Evolutionary conservation across 2,113 vertebrate species (phyloP).

Genomic region (Xiphias gladius): DNA sequence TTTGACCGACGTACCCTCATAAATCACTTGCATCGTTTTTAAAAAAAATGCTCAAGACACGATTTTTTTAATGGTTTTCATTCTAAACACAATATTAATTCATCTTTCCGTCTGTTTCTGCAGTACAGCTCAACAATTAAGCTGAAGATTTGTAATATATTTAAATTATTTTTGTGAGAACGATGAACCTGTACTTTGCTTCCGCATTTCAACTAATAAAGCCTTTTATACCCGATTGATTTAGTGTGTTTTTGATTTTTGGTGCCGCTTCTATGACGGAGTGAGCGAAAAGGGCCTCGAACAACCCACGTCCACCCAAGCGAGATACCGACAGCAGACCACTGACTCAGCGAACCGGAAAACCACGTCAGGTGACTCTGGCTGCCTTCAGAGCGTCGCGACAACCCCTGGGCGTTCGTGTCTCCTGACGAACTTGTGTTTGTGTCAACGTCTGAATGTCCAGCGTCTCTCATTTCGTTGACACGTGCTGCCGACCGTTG

Average conservation of each 20-base stretch:
- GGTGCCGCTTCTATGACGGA: not conserved
- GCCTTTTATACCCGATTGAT: constrained; percentile 66
- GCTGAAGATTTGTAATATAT: constrained; percentile 67
- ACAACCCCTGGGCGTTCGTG: too few relatives aligned
- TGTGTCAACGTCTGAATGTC: too few relatives aligned
- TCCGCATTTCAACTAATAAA: constrained; percentile 73
- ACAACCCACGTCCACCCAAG: too few relatives aligned
- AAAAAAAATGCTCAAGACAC: constrained; percentile 20
- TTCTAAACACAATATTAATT: constrained; percentile 21
- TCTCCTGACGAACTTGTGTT: too few relatives aligned
- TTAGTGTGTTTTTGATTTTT: not conserved
- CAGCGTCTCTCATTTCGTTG: too few relatives aligned
- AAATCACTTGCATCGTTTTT: constrained; percentile 15
- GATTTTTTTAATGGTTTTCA: constrained; percentile 30
- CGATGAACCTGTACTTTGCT: constrained; percentile 36
- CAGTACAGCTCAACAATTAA: not conserved
- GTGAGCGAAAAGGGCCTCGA: too few relatives aligned
- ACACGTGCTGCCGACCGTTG: too few relatives aligned
- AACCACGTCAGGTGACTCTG: too few relatives aligned
- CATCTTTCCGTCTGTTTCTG: not conserved
- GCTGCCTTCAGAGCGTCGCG: too few relatives aligned
- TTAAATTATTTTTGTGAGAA: constrained; percentile 74
- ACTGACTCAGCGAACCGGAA: too few relatives aligned
- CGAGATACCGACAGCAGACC: too few relatives aligned
- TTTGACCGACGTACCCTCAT: not conserved